These are phyloP conservation scores for Cepaea nemoralis DNA, from an alignment of 1,140 invertebrate species.

Conservation along the genomic window DNA sequence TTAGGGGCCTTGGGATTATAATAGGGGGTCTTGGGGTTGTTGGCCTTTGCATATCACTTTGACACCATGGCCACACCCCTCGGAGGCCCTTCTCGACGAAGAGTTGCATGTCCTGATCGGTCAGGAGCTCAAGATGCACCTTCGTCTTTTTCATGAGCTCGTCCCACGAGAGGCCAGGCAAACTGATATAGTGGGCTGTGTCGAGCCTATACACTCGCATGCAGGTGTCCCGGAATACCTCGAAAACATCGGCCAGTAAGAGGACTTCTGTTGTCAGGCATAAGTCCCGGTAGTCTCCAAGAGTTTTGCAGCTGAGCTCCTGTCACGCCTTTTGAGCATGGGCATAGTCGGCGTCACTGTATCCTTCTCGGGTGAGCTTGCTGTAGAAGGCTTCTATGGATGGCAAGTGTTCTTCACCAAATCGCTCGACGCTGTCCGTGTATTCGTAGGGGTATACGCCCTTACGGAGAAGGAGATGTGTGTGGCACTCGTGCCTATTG, in stretches of 20 bases:
- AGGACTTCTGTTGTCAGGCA: background rate
- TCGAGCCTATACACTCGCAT: background rate
- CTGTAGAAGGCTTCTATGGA: conserved; percentile 52
- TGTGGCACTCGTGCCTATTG: no score
- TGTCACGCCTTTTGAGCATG: background rate
- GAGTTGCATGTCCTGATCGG: background rate
- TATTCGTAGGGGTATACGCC: conserved; percentile 64
- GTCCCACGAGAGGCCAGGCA: background rate
- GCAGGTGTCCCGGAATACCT: background rate
- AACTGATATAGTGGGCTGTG: background rate
- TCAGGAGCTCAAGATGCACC: background rate
- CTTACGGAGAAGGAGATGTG: conserved; percentile 44
- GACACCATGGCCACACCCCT: background rate
- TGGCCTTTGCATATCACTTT: background rate
- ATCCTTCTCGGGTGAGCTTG: conserved; percentile 33
- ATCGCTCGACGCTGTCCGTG: conserved; percentile 52
- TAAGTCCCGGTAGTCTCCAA: background rate
- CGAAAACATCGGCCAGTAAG: background rate
- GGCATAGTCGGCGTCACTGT: background rate
- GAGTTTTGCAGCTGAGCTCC: background rate
- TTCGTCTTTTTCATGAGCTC: background rate
- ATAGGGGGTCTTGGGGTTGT: background rate
- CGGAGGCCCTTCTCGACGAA: background rate
- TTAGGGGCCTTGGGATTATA: background rate
- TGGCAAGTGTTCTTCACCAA: conserved; percentile 56